phyloP scores from a whole-genome alignment of 2,888 invertebrate genomes.

The Cheilosia pagana region DNA sequence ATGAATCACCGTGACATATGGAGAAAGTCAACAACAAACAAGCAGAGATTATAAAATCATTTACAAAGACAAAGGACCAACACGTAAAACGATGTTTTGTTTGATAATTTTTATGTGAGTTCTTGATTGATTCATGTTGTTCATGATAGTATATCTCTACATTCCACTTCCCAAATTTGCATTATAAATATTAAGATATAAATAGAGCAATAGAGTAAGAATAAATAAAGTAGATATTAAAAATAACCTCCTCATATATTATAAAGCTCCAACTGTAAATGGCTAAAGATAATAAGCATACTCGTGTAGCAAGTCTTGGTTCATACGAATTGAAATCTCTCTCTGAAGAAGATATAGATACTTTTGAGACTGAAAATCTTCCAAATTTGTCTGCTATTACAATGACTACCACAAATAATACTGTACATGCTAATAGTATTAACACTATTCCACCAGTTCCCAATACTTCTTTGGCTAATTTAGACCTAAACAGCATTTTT shows the following conservation, averaged over 20 bases:
- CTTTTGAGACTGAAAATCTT: not conserved
- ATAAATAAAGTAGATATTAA: not conserved
- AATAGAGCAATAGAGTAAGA: not conserved
- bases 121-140: not conserved
- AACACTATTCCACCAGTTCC: constrained; percentile 3
- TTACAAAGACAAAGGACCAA: not conserved
- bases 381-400: not conserved
- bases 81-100: not conserved
- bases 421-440: not conserved
- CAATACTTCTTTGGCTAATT: not conserved
- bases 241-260: not conserved
- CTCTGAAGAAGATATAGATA: not conserved
- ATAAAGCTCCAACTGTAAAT: not conserved
- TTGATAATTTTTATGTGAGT: constrained; percentile 1
- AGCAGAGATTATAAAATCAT: no score
- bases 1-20: no score
- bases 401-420: constrained; percentile 1
- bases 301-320: not conserved
- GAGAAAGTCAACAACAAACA: no score
- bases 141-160: constrained; percentile 3
- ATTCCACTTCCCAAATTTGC: not conserved
- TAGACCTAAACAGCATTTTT: constrained; percentile 2
- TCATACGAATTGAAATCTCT: constrained; percentile 3
- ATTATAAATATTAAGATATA: not conserved
- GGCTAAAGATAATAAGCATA: constrained; percentile 3